Base-by-base conservation (phyloP, 1,140 invertebrate species). In the Drosophila quadrilineata region DNA sequence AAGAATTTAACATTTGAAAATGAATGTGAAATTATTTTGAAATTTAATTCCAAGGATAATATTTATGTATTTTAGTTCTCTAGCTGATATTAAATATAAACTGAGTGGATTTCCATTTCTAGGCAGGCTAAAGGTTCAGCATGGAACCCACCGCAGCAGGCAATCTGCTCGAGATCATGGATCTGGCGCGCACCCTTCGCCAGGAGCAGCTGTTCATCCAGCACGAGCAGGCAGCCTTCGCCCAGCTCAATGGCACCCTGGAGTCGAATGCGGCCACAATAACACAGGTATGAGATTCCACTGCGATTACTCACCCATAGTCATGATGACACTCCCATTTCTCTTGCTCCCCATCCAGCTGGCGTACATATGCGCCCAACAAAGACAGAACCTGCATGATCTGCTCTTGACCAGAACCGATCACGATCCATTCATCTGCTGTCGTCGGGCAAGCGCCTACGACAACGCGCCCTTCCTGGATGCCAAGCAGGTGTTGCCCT, bases 291-390 rank as follows among this genome's bases (percentile, higher is more conserved):
- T 56, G 24, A 33, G 33, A 49, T 56, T 22, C 41, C 68, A 62
- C 41, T 43, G n/a, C n/a, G n/a, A n/a, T n/a, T 68, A 21, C 22
- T 26, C n/a, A 12, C 6, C 21, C 1, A 24, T 6, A 29, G 56
- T 19, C 12, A 19, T n/a, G 22, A 10, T 31, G 0, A n/a, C n/a
- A n/a, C n/a, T n/a, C 16, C 3, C 24, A 21, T 33, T 17, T 0
- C 21, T 22, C 3, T 17, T 24, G 10, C 6, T 9, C 16, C 12
- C 12, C 12, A 0, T 26, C 16, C 17, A 97, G 88, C 92, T 95
- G 67, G 94, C 96, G 21, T 98, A 97, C 96, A 93, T 98, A 50
- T 95, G 95, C 35, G 94, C 95, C 2, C 95, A 97, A 88, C 96
- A 98, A 89, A 93, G 96, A 65, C 92, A 95, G 26, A 96, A 96